Evolutionary conservation across 2,888 invertebrate species (phyloP).

Genomic region (Aspidapion aeneum): DNA sequence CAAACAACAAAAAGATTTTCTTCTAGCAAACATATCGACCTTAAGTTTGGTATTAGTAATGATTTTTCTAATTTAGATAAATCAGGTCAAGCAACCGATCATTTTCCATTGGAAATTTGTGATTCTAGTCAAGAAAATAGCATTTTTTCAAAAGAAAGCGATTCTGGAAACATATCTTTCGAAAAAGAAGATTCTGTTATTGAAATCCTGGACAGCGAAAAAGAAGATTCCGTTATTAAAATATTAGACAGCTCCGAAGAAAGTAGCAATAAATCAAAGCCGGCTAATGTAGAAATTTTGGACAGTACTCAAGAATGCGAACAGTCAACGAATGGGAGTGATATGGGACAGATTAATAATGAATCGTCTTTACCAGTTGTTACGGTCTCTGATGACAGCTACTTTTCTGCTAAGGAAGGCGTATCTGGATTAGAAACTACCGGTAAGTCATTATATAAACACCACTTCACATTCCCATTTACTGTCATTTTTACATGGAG

Average conservation of each 20-base stretch:
- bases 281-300: too few species aligned
- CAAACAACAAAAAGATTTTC: background rate
- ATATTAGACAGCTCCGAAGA: conserved; percentile 7
- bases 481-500: too few species aligned
- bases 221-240: background rate
- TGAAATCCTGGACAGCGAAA: too few species aligned
- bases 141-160: conserved; percentile 5
- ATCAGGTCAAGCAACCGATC: background rate
- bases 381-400: conserved; percentile 15
- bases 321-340: conserved; percentile 17
- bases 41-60: background rate
- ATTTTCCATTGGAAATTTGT: conserved; percentile 12
- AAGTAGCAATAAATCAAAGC: too few species aligned
- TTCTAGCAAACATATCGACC: background rate
- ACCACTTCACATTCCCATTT: too few species aligned
- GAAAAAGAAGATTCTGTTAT: background rate
- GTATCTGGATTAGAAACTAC: background rate
- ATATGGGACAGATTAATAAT: background rate
- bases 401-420: conserved; percentile 6
- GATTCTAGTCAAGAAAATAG: conserved; percentile 14
- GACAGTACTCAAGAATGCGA: conserved; percentile 1
- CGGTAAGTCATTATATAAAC: background rate
- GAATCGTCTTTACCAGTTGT: background rate
- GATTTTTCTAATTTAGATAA: background rate
- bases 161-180: background rate